Evolutionary conservation across 35 echinoderm and acorn worm genomes (phyloP).

Genomic region (Stichopus chloronotus): DNA sequence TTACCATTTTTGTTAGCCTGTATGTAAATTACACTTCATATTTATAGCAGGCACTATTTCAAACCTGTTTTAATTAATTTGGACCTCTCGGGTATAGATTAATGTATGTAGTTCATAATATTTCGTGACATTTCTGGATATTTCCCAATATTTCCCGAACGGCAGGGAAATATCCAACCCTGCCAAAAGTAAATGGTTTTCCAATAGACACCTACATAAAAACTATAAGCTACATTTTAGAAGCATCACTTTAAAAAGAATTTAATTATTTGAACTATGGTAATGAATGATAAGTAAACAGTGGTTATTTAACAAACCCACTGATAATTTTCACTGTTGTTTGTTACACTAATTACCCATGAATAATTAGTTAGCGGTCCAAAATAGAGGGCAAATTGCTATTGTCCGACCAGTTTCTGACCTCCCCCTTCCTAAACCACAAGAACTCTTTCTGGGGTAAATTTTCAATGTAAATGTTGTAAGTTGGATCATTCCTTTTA

Average conservation of each 20-base stretch:
- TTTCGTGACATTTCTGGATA: background rate
- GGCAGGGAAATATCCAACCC: conserved; percentile 7
- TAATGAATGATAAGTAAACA: too few relatives aligned
- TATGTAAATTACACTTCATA: background rate
- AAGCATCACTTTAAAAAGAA: too few relatives aligned
- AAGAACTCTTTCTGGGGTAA: background rate
- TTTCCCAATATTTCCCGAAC: background rate
- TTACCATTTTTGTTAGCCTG: background rate
- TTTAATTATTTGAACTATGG: background rate
- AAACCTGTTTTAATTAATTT: background rate
- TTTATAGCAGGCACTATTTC: background rate
- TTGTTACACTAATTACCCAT: too few relatives aligned
- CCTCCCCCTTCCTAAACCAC: background rate
- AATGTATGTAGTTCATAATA: background rate
- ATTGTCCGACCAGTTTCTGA: background rate
- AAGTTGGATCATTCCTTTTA: background rate
- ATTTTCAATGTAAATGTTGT: too few relatives aligned
- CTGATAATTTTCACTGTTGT: too few relatives aligned
- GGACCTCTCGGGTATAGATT: background rate
- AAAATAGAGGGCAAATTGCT: conserved; percentile 1
- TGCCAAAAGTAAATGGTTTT: too few relatives aligned
- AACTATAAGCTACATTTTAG: too few relatives aligned
- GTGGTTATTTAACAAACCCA: too few relatives aligned
- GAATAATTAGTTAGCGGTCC: too few relatives aligned
- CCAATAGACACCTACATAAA: too few relatives aligned